Evolutionary conservation across 2,113 vertebrate genomes (phyloP).

Genomic region (Shinisaurus crocodilurus): DNA sequence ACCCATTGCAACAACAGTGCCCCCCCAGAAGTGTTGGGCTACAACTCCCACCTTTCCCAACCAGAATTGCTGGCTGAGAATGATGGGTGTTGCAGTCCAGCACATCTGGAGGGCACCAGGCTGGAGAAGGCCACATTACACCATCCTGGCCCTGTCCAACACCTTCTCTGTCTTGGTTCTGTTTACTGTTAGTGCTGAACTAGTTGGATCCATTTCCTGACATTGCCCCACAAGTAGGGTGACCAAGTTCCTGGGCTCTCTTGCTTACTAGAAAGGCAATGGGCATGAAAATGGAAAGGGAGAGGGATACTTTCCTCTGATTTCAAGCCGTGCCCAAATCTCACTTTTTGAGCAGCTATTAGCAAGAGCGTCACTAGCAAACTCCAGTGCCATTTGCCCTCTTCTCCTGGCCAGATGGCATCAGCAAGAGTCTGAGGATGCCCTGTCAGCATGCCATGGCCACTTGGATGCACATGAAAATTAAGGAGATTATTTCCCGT

Average conservation of each 20-base stretch:
- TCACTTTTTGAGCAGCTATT: neutral
- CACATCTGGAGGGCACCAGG: no score
- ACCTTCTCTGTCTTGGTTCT: neutral
- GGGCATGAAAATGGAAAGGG: neutral
- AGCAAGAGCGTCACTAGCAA: neutral
- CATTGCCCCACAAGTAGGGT: neutral
- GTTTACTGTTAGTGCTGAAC: neutral
- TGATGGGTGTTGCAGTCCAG: no score
- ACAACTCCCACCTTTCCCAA: no score
- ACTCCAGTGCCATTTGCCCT: neutral
- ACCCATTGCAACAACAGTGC: no score
- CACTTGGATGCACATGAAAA: rapidly evolving
- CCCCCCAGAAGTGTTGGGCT: no score
- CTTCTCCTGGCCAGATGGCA: slow-evolving; percentile 58
- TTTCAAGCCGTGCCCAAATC: neutral
- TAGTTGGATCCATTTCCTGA: neutral
- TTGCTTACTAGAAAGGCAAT: neutral
- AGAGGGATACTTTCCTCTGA: neutral
- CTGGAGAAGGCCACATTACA: no score
- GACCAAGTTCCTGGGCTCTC: neutral
- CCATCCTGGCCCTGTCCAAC: neutral
- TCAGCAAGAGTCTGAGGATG: neutral
- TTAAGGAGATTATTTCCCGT: slow-evolving; percentile 23
- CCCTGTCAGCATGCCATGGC: neutral
- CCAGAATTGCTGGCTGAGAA: no score